phyloP scores from a whole-genome alignment of 2,113 vertebrate genomes.

The Ivindomyrus marchei region DNA sequence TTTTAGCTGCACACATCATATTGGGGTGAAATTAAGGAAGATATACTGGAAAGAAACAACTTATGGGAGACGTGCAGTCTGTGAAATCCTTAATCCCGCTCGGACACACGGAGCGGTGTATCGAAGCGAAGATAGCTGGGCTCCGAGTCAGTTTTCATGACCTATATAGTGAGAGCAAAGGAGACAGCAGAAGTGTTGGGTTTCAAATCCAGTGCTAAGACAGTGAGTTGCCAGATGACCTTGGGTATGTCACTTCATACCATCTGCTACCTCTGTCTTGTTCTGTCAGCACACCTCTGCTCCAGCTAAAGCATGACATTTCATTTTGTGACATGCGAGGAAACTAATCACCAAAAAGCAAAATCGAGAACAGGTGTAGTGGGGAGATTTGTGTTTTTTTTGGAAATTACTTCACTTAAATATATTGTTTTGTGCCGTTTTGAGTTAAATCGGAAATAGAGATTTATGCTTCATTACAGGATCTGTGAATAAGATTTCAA shows the following conservation, averaged over 20 bases:
- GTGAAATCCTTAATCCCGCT: background rate
- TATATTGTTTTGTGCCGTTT: conserved; percentile 16
- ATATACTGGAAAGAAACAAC: background rate
- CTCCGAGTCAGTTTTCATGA: conserved; percentile 47
- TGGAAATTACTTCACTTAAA: conserved; percentile 1
- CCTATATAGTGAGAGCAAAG: conserved; percentile 45
- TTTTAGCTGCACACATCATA: background rate
- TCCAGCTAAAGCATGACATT: conserved; percentile 61
- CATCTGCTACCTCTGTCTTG: conserved; percentile 67
- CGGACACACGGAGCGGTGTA: conserved; percentile 29
- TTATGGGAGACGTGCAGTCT: background rate
- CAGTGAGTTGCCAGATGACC: conserved; percentile 62
- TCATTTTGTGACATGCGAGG: conserved; percentile 51
- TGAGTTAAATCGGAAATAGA: conserved; percentile 8
- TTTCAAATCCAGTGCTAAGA: conserved; percentile 59
- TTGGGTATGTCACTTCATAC: conserved; percentile 61
- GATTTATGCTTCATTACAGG: conserved; percentile 25
- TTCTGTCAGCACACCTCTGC: conserved; percentile 62
- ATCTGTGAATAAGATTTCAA: conserved; percentile 25
- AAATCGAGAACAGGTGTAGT: conserved; percentile 9
- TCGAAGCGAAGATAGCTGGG: conserved; percentile 53
- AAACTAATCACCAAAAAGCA: conserved; percentile 40
- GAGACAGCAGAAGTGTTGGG: conserved; percentile 42
- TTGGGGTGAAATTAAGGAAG: background rate
- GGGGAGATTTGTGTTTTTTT: conserved; percentile 14